These are phyloP conservation scores for Acronicta aceris DNA, from an alignment of 2,888 invertebrate genomes.

Conservation along the genomic window DNA sequence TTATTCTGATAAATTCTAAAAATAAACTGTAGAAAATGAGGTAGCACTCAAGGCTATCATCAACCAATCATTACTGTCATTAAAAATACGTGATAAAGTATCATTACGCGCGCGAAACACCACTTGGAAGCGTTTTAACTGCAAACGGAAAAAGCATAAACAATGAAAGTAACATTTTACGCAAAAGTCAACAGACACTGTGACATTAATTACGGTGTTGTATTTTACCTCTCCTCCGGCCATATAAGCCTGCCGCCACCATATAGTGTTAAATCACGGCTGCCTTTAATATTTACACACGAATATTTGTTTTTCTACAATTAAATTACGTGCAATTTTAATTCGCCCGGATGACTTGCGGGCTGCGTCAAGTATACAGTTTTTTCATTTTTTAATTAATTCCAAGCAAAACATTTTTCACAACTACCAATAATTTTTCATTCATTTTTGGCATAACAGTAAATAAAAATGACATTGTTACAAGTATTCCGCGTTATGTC, in stretches of 20 bases:
- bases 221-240: conserved; percentile 67
- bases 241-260: conserved; percentile 69
- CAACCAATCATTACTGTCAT: conserved; percentile 30
- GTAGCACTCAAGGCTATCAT: background rate
- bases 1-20: background rate
- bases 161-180: conserved; percentile 35
- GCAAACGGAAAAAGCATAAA: conserved; percentile 34
- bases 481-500: conserved; percentile 36
- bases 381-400: conserved; percentile 64
- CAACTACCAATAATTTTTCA: conserved; percentile 43
- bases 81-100: conserved; percentile 20
- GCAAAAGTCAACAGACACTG: conserved; percentile 41
- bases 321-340: conserved; percentile 72
- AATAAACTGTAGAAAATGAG: conserved; percentile 10
- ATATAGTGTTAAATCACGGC: conserved; percentile 78
- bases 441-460: conserved; percentile 35
- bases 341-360: conserved; percentile 63
- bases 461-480: conserved; percentile 29
- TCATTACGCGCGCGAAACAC: conserved; percentile 29
- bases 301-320: conserved; percentile 67
- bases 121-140: conserved; percentile 23
- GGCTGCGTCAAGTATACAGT: conserved; percentile 56
- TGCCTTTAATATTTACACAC: conserved; percentile 72
- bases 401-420: conserved; percentile 48
- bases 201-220: conserved; percentile 55